Evolutionary conservation across 2,888 invertebrate species (phyloP).

Genomic region (Adelphocoris suturalis): DNA sequence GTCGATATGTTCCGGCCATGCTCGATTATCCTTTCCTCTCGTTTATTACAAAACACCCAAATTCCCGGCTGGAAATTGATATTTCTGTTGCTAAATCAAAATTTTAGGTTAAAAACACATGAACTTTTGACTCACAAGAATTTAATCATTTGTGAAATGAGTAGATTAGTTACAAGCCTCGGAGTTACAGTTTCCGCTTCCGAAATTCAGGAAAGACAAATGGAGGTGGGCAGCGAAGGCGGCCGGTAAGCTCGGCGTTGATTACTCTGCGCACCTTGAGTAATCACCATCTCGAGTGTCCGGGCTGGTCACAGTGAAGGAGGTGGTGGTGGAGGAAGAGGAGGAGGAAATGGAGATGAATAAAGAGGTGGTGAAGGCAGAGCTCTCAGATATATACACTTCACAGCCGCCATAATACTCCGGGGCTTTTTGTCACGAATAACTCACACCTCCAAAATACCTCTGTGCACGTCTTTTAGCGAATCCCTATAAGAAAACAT

Average conservation of each 20-base stretch:
- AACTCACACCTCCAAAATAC: neutral
- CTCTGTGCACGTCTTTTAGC: too few relatives aligned
- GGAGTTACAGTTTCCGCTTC: too few relatives aligned
- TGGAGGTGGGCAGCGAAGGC: neutral
- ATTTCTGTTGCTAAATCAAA: too few relatives aligned
- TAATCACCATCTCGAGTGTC: conserved; percentile 22
- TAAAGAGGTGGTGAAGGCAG: neutral
- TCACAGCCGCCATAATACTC: neutral
- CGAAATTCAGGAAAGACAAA: neutral
- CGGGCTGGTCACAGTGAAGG: neutral
- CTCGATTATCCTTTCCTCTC: too few relatives aligned
- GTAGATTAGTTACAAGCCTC: too few relatives aligned
- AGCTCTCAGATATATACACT: neutral
- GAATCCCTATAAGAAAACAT: too few relatives aligned
- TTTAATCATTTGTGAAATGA: too few relatives aligned
- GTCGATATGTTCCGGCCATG: too few relatives aligned
- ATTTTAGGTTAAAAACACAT: too few relatives aligned
- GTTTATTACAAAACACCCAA: too few relatives aligned
- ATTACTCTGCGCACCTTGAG: neutral
- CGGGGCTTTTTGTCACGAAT: neutral
- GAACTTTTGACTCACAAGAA: too few relatives aligned
- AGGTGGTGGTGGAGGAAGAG: neutral
- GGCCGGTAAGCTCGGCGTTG: neutral
- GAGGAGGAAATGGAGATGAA: neutral
- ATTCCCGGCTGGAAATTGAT: too few relatives aligned